Evolutionary conservation across 2,888 invertebrate genomes (phyloP), one percentile per base, ranked within the genome.

Genomic region (Nymphalis polychloros): DNA sequence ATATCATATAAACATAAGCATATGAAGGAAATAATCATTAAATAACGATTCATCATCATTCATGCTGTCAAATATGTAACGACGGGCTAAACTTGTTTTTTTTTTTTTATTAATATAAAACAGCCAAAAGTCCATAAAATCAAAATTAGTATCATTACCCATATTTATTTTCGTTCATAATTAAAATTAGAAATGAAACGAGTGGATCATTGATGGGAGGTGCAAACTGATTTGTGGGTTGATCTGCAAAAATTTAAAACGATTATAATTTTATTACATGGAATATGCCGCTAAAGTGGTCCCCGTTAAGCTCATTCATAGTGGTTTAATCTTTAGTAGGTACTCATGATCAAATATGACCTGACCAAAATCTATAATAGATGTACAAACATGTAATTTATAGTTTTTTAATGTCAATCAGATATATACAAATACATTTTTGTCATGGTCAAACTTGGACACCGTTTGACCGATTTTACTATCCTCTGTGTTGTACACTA

Each of bases 161-260:
- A 16, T 27, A 52, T 23, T 41, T 46, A 52, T 60, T 53, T 65
- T 53, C 16, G 53, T 31, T 47, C 52, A 53, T 64, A 60, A 23
- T 31, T 63, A 76, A 68, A 75, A 35, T 50, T 19, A 52, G 59
- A 61, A 73, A 72, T 73, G 75, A 76, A 74, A 68, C 68, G 72
- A 70, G 66, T 67, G 41, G 63, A 72, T 74, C 74, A 72, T 77
- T 77, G 76, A 79, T 75, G 65, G 63, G 60, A 71, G 64, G 73
- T 73, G 67, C 72, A 72, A 77, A 76, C 63, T 60, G 71, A 75
- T 75, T 77, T 76, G 72, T 64, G 65, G 72, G 57, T 67, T 63
- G 50, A 64, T 64, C 64, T 52, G 60, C 46, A 41, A 27, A 55
- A 53, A 62, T 60, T 68, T 59, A 59, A 64, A 63, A 59, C 47